phyloP scores from a whole-genome alignment of 2,888 invertebrate genomes.

The Germaria angustata region DNA sequence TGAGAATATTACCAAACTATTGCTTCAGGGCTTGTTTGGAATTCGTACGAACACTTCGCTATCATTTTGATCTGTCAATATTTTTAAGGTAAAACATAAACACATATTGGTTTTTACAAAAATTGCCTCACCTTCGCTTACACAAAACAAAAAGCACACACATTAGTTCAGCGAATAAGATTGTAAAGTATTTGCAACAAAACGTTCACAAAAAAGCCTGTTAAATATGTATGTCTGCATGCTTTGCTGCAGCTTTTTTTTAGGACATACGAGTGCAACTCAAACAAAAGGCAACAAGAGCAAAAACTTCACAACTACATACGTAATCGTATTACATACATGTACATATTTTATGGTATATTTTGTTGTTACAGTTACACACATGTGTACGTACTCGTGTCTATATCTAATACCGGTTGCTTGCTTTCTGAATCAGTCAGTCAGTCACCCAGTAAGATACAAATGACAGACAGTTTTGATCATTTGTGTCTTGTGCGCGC shows the following conservation, averaged over 20 bases:
- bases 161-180: slow-evolving; percentile 24
- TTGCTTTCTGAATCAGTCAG: slow-evolving; percentile 18
- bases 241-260: slow-evolving; percentile 20
- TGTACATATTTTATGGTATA: too few species aligned
- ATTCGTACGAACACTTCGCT: too few species aligned
- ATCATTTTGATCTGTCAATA: too few species aligned
- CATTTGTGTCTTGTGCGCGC: slow-evolving; percentile 42
- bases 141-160: slow-evolving; percentile 7
- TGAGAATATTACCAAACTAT: too few species aligned
- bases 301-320: neutral
- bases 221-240: slow-evolving; percentile 22
- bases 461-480: slow-evolving; percentile 31
- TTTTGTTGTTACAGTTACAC: neutral
- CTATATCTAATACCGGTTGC: neutral
- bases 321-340: too few species aligned
- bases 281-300: slow-evolving; percentile 6
- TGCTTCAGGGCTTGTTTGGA: too few species aligned
- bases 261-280: neutral
- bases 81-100: too few species aligned
- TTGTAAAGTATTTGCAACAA: slow-evolving; percentile 5
- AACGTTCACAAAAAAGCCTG: slow-evolving; percentile 22
- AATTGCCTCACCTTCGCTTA: slow-evolving; percentile 32
- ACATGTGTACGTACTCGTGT: neutral
- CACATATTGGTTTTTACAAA: slow-evolving; percentile 45
- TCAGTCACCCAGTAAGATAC: slow-evolving; percentile 43